A percentile compares a stretch with the other conserved stretches of the same genome.
These are phyloP conservation scores for Oncorhynchus keta DNA, from an alignment of 2,113 vertebrate genomes.

Conservation along the genomic window DNA sequence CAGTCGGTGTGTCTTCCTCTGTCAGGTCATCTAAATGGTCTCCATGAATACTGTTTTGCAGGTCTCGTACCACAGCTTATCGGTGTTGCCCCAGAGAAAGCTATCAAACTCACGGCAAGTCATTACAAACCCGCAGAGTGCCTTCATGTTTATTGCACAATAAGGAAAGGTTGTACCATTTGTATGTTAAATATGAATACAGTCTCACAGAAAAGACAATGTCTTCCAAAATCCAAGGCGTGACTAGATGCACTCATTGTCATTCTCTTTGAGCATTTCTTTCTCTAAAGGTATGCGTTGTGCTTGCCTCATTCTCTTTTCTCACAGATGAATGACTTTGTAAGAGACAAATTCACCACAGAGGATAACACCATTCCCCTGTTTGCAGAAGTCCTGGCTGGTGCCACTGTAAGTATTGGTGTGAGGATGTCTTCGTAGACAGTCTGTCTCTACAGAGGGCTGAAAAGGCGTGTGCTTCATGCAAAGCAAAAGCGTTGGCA, in stretches of 20 bases:
- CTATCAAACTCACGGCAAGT: conserved; percentile 97
- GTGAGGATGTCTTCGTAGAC: conserved; percentile 15
- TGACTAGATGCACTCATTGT: conserved; percentile 55
- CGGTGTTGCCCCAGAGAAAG: conserved; percentile 96
- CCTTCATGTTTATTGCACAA: conserved; percentile 32
- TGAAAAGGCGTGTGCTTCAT: conserved; percentile 2
- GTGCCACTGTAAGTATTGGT: conserved; percentile 85
- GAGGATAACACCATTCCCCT: conserved; percentile 85
- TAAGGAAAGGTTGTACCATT: conserved; percentile 37
- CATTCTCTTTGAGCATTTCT: conserved; percentile 30
- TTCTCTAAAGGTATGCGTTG: conserved; percentile 40
- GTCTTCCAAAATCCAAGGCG: conserved; percentile 56
- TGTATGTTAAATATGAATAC: conserved; percentile 49
- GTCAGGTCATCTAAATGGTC: conserved; percentile 59
- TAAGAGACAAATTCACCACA: conserved; percentile 92
- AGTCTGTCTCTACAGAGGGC: conserved; percentile 5
- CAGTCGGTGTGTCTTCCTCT: conserved; percentile 33
- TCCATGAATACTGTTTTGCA: conserved; percentile 76
- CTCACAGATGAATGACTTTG: conserved; percentile 91
- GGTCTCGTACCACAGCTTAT: conserved; percentile 95
- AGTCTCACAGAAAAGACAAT: conserved; percentile 15
- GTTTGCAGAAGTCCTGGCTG: conserved; percentile 85
- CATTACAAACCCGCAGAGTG: conserved; percentile 55
- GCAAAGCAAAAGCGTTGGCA: conserved; percentile 9
- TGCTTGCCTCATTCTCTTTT: conserved; percentile 21